Conservation (phyloP, 2,113 vertebrate species). For the Crotalus helleri region DNA sequence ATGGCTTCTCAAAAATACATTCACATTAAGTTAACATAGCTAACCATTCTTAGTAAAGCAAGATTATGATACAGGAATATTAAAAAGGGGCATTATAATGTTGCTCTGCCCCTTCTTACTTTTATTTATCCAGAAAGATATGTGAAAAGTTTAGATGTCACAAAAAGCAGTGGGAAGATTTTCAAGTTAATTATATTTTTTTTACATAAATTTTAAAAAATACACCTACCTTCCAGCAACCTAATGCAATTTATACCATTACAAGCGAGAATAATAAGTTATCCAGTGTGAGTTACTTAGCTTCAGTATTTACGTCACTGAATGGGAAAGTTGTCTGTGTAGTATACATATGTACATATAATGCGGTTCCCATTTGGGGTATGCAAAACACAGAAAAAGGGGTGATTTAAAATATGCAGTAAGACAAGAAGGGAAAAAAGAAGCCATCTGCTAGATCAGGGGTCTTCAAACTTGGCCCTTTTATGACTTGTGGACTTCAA, state of each 20-base stretch:
- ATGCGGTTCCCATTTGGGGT: background rate
- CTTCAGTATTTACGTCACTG: background rate
- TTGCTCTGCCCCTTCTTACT: background rate
- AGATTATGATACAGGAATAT: background rate
- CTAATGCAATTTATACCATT: background rate
- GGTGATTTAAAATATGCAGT: background rate
- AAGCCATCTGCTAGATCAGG: background rate
- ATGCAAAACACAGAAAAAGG: background rate
- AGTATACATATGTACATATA: background rate
- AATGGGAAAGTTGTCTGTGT: background rate
- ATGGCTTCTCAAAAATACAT: constrained; percentile 37
- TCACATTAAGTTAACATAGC: constrained; percentile 17
- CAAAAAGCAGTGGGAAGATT: background rate
- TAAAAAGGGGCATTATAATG: background rate
- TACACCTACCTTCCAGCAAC: background rate
- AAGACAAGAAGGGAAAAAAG: background rate
- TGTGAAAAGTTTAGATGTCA: background rate
- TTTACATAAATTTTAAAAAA: background rate
- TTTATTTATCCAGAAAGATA: background rate
- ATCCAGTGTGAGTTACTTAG: background rate
- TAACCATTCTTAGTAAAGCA: constrained; percentile 39
- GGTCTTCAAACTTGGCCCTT: too few relatives aligned
- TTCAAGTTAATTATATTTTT: constrained; percentile 10
- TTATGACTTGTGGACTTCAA: too few relatives aligned
- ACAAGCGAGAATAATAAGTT: background rate